A percentile compares a stretch with the other conserved stretches of the same genome.
phyloP scores from a whole-genome alignment of 2,888 invertebrate species.

The Chalcis sispes region DNA sequence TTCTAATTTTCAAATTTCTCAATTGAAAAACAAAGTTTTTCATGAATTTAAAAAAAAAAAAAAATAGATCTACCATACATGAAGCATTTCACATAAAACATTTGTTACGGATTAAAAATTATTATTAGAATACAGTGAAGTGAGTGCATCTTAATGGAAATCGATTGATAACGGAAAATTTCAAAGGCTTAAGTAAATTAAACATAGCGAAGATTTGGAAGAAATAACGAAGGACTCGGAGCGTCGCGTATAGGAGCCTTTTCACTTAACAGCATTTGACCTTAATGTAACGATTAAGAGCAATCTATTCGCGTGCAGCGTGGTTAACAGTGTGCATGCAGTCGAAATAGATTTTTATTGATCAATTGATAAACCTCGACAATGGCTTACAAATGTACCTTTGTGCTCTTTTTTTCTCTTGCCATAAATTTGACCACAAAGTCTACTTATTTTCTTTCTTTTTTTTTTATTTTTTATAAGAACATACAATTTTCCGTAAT shows the following conservation, averaged over 20 bases:
- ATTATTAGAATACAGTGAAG: no score
- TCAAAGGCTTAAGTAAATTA: not conserved
- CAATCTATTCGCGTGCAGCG: slow-evolving; percentile 62
- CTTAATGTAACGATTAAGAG: slow-evolving; percentile 71
- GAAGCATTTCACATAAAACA: no score
- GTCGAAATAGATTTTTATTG: slow-evolving; percentile 51
- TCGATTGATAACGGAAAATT: not conserved
- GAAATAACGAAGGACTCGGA: slow-evolving; percentile 30
- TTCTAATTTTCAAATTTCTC: no score
- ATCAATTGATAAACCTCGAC: slow-evolving; percentile 47
- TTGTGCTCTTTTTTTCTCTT: slow-evolving; percentile 2
- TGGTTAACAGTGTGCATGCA: slow-evolving; percentile 6
- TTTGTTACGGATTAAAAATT: no score
- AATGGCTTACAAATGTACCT: not conserved
- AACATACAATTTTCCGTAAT: no score
- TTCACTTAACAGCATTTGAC: slow-evolving; percentile 68
- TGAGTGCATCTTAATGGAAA: no score
- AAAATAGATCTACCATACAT: no score
- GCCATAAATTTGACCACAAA: not conserved
- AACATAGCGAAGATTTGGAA: slow-evolving; percentile 11
- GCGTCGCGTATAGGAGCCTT: slow-evolving; percentile 23
- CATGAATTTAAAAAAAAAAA: no score
- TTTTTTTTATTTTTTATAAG: no score
- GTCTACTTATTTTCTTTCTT: no score
- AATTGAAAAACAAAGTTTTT: no score